Evolutionary conservation across 2,113 vertebrate genomes (phyloP), one percentile per base, ranked within the genome.

Genomic region (Monarcha castaneiventris): DNA sequence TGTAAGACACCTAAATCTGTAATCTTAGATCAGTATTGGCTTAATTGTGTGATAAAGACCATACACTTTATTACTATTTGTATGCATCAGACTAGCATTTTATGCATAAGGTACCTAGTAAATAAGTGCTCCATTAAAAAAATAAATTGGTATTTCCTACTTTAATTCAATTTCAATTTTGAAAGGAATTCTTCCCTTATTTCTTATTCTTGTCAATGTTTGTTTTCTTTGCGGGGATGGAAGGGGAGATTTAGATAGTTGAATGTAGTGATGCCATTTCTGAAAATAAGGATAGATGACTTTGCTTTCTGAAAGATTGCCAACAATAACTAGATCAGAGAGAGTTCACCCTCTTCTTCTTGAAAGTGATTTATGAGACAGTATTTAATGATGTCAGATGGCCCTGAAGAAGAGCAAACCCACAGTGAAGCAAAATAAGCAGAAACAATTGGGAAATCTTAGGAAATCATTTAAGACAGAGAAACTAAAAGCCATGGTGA

Each of bases 301-400:
- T 85, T 86, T n/a, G 4, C 25, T 84, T 91, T 88, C 32, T 85
- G 87, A 93, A 80, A 76, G 27, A 56, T 17, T 80, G 91, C 94
- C 94, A 97, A 81, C 48, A 94, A 94, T 81, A 97, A 95, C 85
- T 80, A 77, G 29, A 90, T 83, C 72, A 86, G 91, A 90, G 82
- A 83, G 0, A 0, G 35, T 76, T 94, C 81, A 93, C 48, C 35
- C 61, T 94, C 89, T 84, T 73, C 49, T 83, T 92, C 72, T 94
- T 89, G 48, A 55, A 87, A 87, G 61, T 71, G 79, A 94, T 84
- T 93, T 93, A 93, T 58, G 79, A 58, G 68, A 92, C 33, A 84
- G 41, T 48, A 86, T 90, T 94, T 88, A 90, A 93, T 72, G 39
- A 93, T 82, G 49, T 96, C 90, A 86, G 72, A 63, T 46, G 64